Evolutionary conservation across 2,113 vertebrate species (phyloP).

Genomic region (Gymnocephalus cernua): DNA sequence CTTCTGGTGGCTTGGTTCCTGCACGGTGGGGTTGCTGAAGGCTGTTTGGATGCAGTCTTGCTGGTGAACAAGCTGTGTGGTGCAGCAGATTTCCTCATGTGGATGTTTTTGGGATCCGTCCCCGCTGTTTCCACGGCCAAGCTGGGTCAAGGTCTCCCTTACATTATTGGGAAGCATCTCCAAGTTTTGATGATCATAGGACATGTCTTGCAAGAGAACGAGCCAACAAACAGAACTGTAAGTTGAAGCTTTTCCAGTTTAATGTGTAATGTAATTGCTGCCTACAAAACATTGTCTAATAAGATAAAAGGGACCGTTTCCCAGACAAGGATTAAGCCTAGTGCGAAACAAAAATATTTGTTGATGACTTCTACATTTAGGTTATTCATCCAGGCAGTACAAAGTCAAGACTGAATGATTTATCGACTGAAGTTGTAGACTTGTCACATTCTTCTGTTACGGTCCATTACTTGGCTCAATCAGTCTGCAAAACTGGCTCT

Average conservation of each 20-base stretch:
- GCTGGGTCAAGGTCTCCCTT: background rate
- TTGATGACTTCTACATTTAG: background rate
- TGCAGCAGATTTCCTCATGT: background rate
- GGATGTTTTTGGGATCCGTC: background rate
- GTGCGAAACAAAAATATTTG: background rate
- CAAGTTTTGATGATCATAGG: background rate
- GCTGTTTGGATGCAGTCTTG: slow-evolving; percentile 12
- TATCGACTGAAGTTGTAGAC: background rate
- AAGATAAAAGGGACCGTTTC: background rate
- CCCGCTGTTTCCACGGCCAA: background rate
- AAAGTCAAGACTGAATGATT: background rate
- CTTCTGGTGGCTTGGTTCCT: background rate
- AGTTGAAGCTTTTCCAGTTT: background rate
- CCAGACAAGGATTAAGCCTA: background rate
- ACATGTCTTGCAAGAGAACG: background rate
- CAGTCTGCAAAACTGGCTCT: background rate
- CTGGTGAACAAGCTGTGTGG: background rate
- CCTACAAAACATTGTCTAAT: too few species aligned
- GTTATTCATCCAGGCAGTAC: background rate
- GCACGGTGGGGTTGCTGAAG: background rate
- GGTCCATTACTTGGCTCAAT: background rate
- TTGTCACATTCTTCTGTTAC: background rate
- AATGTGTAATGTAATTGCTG: background rate
- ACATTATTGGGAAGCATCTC: slow-evolving; percentile 12
- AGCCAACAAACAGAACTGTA: background rate